Percentiles rank a stretch among this genome's conserved stretches.
Evolutionary conservation across 2,888 invertebrate species (phyloP).

Genomic region (Athetis lepigone): DNA sequence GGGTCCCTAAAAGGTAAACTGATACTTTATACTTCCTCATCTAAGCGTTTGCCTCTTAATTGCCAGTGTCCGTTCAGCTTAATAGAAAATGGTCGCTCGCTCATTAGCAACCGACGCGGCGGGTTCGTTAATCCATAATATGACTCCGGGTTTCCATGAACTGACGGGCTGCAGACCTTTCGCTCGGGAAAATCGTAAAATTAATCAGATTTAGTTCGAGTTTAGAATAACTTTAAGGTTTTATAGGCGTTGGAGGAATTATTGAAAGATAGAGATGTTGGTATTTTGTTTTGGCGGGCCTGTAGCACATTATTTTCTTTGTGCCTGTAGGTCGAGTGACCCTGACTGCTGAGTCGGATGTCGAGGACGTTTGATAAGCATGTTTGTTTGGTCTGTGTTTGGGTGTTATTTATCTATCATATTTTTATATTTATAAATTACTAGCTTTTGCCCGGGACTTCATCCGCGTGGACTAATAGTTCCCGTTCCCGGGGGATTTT

Average conservation of each 20-base stretch:
- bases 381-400: too few relatives aligned
- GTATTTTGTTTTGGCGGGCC: too few relatives aligned
- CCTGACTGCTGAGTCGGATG: too few relatives aligned
- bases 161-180: constrained; percentile 4
- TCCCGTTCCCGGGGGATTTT: too few relatives aligned
- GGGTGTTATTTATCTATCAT: too few relatives aligned
- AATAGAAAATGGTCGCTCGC: constrained; percentile 53
- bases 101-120: constrained; percentile 40
- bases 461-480: too few relatives aligned
- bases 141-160: constrained; percentile 13
- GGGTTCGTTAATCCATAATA: constrained; percentile 52
- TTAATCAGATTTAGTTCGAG: background rate
- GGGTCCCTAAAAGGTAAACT: constrained; percentile 21
- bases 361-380: too few relatives aligned
- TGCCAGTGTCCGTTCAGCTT: constrained; percentile 52
- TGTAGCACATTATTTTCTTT: too few relatives aligned
- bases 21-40: constrained; percentile 44
- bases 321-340: too few relatives aligned
- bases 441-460: too few relatives aligned
- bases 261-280: background rate
- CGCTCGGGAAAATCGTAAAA: background rate
- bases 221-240: background rate
- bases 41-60: constrained; percentile 43
- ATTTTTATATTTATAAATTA: too few relatives aligned
- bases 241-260: background rate